Conservation (phyloP, 2,113 vertebrate species). For the Paralichthys olivaceus region DNA sequence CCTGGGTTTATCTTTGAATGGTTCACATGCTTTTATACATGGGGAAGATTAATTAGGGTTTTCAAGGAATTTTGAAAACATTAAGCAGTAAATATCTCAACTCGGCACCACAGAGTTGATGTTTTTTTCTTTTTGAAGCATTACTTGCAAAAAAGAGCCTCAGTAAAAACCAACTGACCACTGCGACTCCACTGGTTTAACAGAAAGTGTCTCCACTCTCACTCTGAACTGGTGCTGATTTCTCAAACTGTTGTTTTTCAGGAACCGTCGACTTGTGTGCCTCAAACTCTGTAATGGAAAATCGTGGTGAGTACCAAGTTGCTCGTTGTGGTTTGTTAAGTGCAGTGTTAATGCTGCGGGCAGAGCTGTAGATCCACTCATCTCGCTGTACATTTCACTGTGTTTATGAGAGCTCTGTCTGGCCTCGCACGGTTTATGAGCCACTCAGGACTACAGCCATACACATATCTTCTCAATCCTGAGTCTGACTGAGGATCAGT, state of each 20-base stretch:
- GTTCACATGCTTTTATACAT: conserved; percentile 8
- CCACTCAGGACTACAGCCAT: conserved; percentile 31
- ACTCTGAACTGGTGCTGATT: conserved; percentile 25
- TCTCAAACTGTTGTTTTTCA: conserved; percentile 66
- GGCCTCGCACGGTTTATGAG: conserved; percentile 42
- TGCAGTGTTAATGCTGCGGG: conserved; percentile 56
- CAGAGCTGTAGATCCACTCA: conserved; percentile 41
- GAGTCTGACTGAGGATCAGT: conserved; percentile 2
- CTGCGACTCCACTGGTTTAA: neutral
- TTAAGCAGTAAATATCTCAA: conserved; percentile 9
- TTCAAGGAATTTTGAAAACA: conserved; percentile 10
- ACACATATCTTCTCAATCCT: conserved; percentile 36
- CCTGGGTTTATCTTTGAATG: conserved; percentile 11
- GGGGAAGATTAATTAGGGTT: neutral
- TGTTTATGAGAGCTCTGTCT: conserved; percentile 59
- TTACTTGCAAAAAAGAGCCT: neutral
- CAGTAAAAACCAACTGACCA: neutral
- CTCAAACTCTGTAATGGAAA: conserved; percentile 85
- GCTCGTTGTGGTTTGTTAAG: conserved; percentile 58
- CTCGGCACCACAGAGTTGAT: neutral
- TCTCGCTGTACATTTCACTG: conserved; percentile 22
- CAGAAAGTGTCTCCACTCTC: conserved; percentile 7
- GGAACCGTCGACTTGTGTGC: conserved; percentile 75
- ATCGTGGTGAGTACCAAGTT: conserved; percentile 80
- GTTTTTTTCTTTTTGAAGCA: neutral